Evolutionary conservation across 2,113 vertebrate species (phyloP).

Genomic region (Sorex araneus): DNA sequence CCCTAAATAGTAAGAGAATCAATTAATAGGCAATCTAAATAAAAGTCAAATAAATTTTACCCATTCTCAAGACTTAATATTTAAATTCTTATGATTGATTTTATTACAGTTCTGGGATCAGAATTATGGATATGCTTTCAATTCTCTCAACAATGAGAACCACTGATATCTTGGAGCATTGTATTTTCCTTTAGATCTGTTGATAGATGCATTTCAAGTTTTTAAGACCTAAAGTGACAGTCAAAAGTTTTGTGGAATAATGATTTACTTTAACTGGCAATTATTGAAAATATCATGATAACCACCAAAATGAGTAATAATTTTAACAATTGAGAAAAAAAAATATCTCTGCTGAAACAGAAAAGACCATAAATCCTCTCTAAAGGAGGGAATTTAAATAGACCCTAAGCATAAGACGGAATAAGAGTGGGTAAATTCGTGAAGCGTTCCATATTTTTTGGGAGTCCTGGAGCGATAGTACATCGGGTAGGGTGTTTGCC

Average conservation of each 20-base stretch:
- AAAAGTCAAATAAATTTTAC: neutral
- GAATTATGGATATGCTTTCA: neutral
- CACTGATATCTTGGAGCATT: no score
- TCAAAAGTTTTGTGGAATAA: neutral
- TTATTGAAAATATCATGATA: slow-evolving; percentile 1
- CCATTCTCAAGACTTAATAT: slow-evolving; percentile 2
- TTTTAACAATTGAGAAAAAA: slow-evolving; percentile 4
- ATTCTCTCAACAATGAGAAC: neutral
- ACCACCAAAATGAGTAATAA: neutral
- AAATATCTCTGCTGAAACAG: neutral
- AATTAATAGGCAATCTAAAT: neutral
- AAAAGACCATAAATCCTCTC: neutral
- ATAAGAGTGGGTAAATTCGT: neutral
- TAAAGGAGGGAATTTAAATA: no score
- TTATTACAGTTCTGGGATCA: neutral
- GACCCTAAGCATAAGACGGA: neutral
- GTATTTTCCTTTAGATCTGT: no score
- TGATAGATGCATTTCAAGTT: no score
- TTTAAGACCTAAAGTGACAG: no score
- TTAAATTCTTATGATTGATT: neutral
- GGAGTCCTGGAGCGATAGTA: no score
- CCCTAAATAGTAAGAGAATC: neutral
- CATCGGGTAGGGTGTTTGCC: no score
- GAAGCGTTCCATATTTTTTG: no score
- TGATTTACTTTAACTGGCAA: neutral